Conservation (phyloP, 92 coral and sea anemone species). For the Actinostola sp. region DNA sequence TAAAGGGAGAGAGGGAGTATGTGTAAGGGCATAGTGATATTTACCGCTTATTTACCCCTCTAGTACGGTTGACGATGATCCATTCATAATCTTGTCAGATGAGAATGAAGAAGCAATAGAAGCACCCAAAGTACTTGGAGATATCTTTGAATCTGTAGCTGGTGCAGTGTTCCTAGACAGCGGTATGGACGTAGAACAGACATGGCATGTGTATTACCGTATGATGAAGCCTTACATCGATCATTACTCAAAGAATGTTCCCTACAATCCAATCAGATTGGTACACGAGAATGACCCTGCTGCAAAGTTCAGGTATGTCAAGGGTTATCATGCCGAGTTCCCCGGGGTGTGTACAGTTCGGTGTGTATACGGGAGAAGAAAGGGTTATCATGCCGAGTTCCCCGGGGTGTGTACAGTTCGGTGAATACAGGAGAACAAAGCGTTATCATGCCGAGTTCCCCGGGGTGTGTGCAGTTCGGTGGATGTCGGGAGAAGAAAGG, state of each 20-base stretch:
- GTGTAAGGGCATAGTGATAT: too few species aligned
- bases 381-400: too few species aligned
- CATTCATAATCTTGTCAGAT: constrained; percentile 70
- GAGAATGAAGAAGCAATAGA: constrained; percentile 77
- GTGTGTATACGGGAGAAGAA: too few species aligned
- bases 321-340: too few species aligned
- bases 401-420: too few species aligned
- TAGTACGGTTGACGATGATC: constrained; percentile 80
- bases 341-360: too few species aligned
- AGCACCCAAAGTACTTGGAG: constrained; percentile 95
- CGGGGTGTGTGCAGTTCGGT: too few species aligned
- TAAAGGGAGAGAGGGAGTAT: too few species aligned
- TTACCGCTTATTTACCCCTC: too few species aligned
- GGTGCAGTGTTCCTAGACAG: constrained; percentile 97
- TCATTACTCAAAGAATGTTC: constrained; percentile 75
- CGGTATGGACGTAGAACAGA: constrained; percentile 79
- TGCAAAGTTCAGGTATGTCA: constrained; percentile 63
- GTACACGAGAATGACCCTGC: constrained; percentile 60
- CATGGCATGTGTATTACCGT: constrained; percentile 86
- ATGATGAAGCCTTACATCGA: constrained; percentile 91
- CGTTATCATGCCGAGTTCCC: too few species aligned
- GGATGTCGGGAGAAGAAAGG: too few species aligned
- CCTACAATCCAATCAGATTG: constrained; percentile 70
- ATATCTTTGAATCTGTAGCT: constrained; percentile 95
- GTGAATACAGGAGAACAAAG: too few species aligned